Evolutionary conservation across 92 coral and sea anemone genomes (phyloP), one percentile per base, ranked within the genome.

Genomic region (Epizoanthus illoricatus): DNA sequence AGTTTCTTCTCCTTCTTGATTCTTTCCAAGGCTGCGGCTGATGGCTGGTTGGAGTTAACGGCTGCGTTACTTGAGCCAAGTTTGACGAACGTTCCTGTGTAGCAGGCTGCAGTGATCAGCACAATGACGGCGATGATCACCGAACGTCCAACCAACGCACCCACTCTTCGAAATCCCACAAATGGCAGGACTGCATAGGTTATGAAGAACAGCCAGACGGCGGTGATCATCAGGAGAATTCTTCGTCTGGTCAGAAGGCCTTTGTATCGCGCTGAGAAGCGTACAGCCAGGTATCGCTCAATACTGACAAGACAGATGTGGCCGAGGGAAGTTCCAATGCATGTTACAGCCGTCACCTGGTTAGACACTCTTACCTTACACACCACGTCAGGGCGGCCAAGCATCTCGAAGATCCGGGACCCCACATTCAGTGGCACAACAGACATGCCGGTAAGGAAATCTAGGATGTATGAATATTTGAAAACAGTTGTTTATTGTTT

Each of bases 281-380:
- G 41, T 16, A 71, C 75, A 5, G 75, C 75, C 10, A 71, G 58
- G 21, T 43, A 71, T 45, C 75, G 43, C 2, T 71, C 75, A 71
- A 71, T 16, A 18, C 75, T 71, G 60, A 71, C 43, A 12, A 71
- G 45, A 18, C 75, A 71, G 3, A 28, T 43, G 28, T 71, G 75
- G 43, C 7, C 18, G 2, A 71, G 56, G 12, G 75, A 71, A 17
- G 75, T 6, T 19, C 57, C 75, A 2, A 71, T 23, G 23, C 60
- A 43, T 16, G 33, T 18, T 71, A 45, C 58, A 1, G 57, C 60
- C 4, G 9, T 24, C 21, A 43, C 12, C 7, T 12, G 10, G 13
- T 3, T 0, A 2, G 47, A 9, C 6, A 16, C 21, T 71, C 58
- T 23, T 8, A 19, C 23, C 9, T 10, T 24, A 45, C 75, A 71